phyloP scores from a whole-genome alignment of 2,797 vertebrate genomes.

The Neosilurus mollespiculum region DNA sequence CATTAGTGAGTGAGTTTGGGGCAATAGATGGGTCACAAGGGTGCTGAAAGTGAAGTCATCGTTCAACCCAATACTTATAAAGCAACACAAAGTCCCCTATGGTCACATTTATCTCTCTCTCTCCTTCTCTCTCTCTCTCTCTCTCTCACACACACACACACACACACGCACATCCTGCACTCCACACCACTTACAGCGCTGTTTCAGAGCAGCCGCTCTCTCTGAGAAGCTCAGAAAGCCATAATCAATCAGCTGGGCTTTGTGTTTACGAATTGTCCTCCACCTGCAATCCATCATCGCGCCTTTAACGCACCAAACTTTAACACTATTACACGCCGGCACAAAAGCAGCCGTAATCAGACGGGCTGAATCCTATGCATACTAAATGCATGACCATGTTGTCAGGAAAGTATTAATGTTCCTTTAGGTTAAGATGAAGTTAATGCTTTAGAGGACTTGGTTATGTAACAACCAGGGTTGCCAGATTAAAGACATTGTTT shows the following conservation, averaged over 20 bases:
- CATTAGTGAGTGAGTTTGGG: constrained; percentile 29
- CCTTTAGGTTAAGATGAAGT: neutral
- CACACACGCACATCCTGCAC: constrained; percentile 49
- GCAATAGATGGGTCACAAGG: constrained; percentile 33
- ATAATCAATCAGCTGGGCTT: constrained; percentile 76
- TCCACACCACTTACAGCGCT: constrained; percentile 65
- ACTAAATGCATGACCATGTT: constrained; percentile 40
- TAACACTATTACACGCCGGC: constrained; percentile 63
- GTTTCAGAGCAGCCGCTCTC: constrained; percentile 72
- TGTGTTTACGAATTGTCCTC: constrained; percentile 71
- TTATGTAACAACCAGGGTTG: neutral
- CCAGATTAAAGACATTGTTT: neutral
- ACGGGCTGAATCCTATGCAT: constrained; percentile 61
- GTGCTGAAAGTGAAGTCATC: constrained; percentile 35
- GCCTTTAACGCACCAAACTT: constrained; percentile 53
- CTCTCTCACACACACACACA: constrained; percentile 49
- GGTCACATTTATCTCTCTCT: constrained; percentile 64
- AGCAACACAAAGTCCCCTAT: constrained; percentile 68
- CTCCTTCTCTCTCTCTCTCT: constrained; percentile 38
- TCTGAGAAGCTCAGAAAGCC: constrained; percentile 61
- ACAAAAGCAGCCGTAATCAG: constrained; percentile 66
- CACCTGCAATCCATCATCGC: constrained; percentile 71
- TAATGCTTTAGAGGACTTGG: neutral
- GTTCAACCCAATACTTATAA: constrained; percentile 72
- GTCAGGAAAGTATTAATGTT: too few species aligned